These are phyloP conservation scores for Eupeodes latifasciatus DNA, from an alignment of 2,888 invertebrate genomes.

Conservation along the genomic window DNA sequence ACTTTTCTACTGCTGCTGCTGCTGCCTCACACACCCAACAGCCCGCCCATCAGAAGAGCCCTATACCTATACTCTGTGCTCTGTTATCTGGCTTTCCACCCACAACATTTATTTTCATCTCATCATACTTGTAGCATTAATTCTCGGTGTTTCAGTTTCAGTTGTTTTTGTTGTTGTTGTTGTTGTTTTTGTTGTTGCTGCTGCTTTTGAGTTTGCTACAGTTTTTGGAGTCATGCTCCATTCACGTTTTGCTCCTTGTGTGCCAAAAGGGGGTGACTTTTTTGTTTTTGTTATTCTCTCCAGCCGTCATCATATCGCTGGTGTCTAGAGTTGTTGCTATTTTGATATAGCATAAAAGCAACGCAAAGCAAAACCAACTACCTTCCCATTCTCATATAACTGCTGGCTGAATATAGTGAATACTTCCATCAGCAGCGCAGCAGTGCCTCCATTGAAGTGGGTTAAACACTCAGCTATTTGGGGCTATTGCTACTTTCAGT, in stretches of 20 bases:
- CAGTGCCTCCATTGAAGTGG: slow-evolving; percentile 30
- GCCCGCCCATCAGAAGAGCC: slow-evolving; percentile 2
- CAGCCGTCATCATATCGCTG: slow-evolving; percentile 1
- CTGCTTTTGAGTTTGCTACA: slow-evolving; percentile 32
- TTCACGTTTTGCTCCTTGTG: slow-evolving; percentile 57
- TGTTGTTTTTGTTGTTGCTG: slow-evolving; percentile 37
- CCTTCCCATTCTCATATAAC: slow-evolving; percentile 9
- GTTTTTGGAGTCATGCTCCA: slow-evolving; percentile 67
- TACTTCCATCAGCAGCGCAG: not conserved
- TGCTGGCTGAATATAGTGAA: not conserved
- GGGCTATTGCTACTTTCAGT: slow-evolving; percentile 43
- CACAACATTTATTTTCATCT: slow-evolving; percentile 62
- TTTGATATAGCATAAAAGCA: slow-evolving; percentile 39
- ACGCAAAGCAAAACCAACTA: slow-evolving; percentile 3
- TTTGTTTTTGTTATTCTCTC: slow-evolving; percentile 41
- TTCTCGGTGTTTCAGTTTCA: slow-evolving; percentile 47
- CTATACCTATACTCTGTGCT: not conserved
- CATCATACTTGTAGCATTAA: slow-evolving; percentile 64
- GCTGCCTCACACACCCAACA: not conserved
- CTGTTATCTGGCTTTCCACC: slow-evolving; percentile 45
- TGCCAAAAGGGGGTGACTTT: slow-evolving; percentile 43
- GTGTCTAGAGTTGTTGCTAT: slow-evolving; percentile 37
- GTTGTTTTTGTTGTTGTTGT: slow-evolving; percentile 41
- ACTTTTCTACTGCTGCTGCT: not conserved
- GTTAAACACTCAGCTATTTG: slow-evolving; percentile 38